Base-by-base conservation (phyloP, 1,140 invertebrate genomes). In the Tetraneura akinire region DNA sequence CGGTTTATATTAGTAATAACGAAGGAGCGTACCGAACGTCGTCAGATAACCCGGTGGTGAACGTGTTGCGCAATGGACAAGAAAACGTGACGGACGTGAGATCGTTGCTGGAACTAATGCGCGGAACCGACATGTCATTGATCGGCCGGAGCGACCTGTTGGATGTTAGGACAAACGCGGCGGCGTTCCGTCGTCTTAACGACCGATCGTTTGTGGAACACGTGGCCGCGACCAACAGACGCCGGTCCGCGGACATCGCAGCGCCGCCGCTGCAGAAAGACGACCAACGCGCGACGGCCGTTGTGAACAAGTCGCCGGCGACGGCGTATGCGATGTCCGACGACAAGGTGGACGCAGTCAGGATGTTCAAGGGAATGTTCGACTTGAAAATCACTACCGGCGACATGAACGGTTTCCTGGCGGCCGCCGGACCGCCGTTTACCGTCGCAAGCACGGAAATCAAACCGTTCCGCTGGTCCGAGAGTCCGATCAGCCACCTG, bases 381-480 rank as follows among this genome's bases (percentile, higher is more conserved):
- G 83, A 84, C 68, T 62, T 83, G 1, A 84, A 84, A 66, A 53
- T 84, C 21, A 81, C 80, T 1, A 16, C 80, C 13, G 68, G 26
- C 0, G 45, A 81, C 21, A 62, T 45, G n/a, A 62, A 81, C 23
- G 62, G 68, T 16, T 83, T 82, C 60, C 32, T 68, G 16, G 80
- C 82, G 23, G 78, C 80, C 5, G 81, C 83, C 49, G 83, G 84
- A 16, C 83, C 84, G 0, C 80, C 81, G n/a, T 84, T 80, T 49
- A 80, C 68, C 3, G 60, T 57, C 13, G 47, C 57, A 49, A 64
- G 49, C 32, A 8, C 37, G 37, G 14, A 47, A 14, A 82, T 85
- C 10, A 70, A 82, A 29, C 88, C 91, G 1, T 95, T 95, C 83
- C 88, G 90, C 82, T 96, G 94, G 94, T 90, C 90, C 18, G 88